Conservation (phyloP, 2,888 invertebrate genomes). For the Scelioninae gen. 1 region DNA sequence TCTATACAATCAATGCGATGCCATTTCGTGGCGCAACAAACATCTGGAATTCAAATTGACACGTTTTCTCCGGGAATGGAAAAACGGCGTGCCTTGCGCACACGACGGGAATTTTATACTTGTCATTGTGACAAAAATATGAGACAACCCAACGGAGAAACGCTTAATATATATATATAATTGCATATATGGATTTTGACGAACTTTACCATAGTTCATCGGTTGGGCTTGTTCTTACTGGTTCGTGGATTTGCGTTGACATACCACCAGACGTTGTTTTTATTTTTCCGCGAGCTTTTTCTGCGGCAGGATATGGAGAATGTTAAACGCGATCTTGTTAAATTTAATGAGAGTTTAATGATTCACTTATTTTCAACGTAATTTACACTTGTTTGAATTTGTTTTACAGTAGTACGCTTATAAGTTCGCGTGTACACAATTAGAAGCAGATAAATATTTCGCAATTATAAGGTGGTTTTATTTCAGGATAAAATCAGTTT, state of each 20-base stretch:
- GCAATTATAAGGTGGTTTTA: slow-evolving; percentile 11
- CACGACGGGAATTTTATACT: slow-evolving; percentile 53
- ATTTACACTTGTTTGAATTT: slow-evolving; percentile 43
- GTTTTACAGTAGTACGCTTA: slow-evolving; percentile 14
- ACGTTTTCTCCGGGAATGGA: slow-evolving; percentile 67
- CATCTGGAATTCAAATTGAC: slow-evolving; percentile 70
- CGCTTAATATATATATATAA: slow-evolving; percentile 41
- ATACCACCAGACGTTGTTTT: slow-evolving; percentile 11
- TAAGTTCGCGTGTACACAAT: slow-evolving; percentile 26
- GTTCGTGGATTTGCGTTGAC: slow-evolving; percentile 23
- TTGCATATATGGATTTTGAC: slow-evolving; percentile 54
- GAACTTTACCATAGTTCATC: slow-evolving; percentile 44
- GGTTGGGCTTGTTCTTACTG: slow-evolving; percentile 22
- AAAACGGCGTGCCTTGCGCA: slow-evolving; percentile 57
- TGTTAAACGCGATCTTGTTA: slow-evolving; percentile 24
- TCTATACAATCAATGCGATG: slow-evolving; percentile 66
- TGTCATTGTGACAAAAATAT: slow-evolving; percentile 63
- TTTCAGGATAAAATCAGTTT: background rate
- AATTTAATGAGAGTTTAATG: slow-evolving; percentile 44
- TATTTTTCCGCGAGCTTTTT: background rate
- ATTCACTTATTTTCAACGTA: slow-evolving; percentile 34
- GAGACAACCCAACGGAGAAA: slow-evolving; percentile 41
- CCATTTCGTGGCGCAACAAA: slow-evolving; percentile 70
- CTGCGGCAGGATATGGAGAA: slow-evolving; percentile 1
- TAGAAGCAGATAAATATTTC: slow-evolving; percentile 10